phyloP scores from a whole-genome alignment of 2,113 vertebrate species.

The Gallinago media region DNA sequence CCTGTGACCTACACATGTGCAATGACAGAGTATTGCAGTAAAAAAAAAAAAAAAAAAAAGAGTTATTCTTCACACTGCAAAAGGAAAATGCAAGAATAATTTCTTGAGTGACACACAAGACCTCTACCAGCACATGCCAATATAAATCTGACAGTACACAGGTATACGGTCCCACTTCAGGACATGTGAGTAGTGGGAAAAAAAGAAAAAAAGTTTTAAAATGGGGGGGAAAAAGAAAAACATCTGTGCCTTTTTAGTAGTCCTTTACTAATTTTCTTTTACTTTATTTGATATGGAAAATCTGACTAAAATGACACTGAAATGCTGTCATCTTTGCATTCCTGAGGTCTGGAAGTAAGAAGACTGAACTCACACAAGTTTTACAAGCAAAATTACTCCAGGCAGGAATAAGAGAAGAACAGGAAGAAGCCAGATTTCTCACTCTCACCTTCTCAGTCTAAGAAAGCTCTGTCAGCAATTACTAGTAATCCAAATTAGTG shows the following conservation, averaged over 20 bases:
- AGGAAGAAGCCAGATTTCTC: not conserved
- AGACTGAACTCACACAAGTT: not conserved
- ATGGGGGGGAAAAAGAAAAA: not conserved
- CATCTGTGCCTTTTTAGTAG: not conserved
- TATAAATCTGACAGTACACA: not conserved
- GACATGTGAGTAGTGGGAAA: not conserved
- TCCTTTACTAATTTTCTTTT: not conserved
- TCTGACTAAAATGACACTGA: not conserved
- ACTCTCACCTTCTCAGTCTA: not conserved
- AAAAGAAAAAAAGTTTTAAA: not conserved
- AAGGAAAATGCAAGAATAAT: not conserved
- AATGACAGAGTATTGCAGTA: not conserved
- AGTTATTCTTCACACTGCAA: not conserved
- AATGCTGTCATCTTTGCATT: not conserved
- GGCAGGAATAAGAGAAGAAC: not conserved
- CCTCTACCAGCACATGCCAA: not conserved
- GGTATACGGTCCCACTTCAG: not conserved
- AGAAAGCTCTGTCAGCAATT: not conserved
- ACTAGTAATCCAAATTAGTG: not conserved
- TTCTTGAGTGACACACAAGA: not conserved
- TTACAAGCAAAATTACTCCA: not conserved
- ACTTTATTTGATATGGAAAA: not conserved
- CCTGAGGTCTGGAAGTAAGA: not conserved
- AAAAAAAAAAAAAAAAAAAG: too few relatives aligned
- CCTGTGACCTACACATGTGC: not conserved